These are phyloP conservation scores for Pasiphila rectangulata DNA, from an alignment of 2,888 invertebrate genomes.

Conservation along the genomic window DNA sequence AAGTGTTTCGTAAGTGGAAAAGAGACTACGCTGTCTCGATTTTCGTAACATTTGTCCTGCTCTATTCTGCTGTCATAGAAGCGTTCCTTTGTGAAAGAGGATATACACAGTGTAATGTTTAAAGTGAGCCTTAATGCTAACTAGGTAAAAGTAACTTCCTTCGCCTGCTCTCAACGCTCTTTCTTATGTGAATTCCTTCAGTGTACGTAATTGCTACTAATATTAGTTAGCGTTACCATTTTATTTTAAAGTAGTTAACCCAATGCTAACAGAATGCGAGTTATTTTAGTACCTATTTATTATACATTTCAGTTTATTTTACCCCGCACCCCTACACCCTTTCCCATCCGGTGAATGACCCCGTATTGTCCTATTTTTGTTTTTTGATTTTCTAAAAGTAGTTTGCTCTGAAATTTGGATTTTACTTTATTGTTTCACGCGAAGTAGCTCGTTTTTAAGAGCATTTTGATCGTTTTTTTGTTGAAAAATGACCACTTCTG, in stretches of 20 bases:
- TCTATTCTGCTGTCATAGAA: no score
- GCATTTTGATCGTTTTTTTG: conserved; percentile 28
- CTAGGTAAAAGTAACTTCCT: no score
- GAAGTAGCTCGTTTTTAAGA: conserved; percentile 29
- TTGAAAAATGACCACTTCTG: conserved; percentile 28
- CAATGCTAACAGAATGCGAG: conserved; percentile 71
- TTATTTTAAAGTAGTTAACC: conserved; percentile 44
- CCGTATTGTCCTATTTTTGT: conserved; percentile 24
- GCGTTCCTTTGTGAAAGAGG: no score
- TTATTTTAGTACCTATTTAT: conserved; percentile 69
- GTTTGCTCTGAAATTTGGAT: conserved; percentile 25
- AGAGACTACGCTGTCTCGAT: no score
- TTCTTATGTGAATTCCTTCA: conserved; percentile 32
- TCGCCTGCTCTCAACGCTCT: neutral
- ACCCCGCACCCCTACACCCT: conserved; percentile 41
- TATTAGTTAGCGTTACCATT: conserved; percentile 42
- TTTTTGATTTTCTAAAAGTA: conserved; percentile 27
- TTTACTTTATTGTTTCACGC: conserved; percentile 15
- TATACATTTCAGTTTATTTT: conserved; percentile 81
- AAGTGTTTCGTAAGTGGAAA: no score
- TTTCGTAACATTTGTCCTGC: no score
- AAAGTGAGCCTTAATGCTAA: no score
- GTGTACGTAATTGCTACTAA: conserved; percentile 37
- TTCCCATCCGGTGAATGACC: conserved; percentile 58
- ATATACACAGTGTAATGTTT: no score